Evolutionary conservation across 2,113 vertebrate species (phyloP).

Genomic region (Piprites chloris): DNA sequence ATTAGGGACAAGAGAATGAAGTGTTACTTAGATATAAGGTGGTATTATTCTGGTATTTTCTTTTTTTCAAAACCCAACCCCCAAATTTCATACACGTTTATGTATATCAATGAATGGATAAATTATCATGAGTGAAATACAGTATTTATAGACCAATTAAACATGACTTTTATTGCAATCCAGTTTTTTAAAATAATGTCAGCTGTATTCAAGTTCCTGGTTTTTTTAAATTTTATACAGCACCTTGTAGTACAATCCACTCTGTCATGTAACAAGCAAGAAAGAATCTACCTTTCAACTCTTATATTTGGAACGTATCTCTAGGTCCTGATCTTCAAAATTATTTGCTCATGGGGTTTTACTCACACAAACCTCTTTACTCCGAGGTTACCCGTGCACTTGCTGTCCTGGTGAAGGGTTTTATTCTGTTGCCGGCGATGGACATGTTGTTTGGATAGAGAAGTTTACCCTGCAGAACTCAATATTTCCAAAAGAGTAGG

Average conservation of each 20-base stretch:
- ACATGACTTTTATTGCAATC: neutral
- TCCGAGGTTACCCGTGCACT: fast-evolving
- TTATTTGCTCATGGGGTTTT: neutral
- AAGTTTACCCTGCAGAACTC: neutral
- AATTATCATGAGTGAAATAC: neutral
- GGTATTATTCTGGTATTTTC: neutral
- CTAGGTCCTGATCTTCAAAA: neutral
- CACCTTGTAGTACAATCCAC: neutral
- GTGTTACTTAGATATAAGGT: neutral
- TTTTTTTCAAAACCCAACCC: neutral
- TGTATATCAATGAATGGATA: neutral
- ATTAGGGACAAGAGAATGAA: neutral
- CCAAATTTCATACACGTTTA: neutral
- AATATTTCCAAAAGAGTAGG: neutral
- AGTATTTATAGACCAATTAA: neutral
- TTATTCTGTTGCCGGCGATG: neutral
- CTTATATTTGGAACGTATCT: neutral
- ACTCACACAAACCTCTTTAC: neutral
- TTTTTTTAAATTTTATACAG: neutral
- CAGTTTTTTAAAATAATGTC: neutral
- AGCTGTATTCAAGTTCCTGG: neutral
- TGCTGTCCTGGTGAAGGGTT: neutral
- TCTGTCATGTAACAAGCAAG: neutral
- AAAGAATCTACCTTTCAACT: neutral
- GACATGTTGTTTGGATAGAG: neutral